Conservation (phyloP, 2,888 invertebrate genomes). For the Chymomyza procnemis region DNA sequence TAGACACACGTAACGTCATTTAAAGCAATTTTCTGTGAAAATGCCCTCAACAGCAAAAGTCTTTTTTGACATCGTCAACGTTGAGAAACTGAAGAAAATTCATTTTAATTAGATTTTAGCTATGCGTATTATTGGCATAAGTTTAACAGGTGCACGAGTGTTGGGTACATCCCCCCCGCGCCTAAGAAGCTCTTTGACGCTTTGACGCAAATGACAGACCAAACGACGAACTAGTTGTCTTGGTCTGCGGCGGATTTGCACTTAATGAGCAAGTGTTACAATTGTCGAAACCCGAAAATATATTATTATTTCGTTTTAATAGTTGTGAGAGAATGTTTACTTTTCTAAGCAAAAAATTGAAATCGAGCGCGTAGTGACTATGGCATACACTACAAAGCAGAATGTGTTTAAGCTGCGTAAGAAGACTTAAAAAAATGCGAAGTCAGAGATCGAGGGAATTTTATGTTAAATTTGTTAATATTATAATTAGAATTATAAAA, state of each 20-base stretch:
- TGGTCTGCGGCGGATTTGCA: conserved; percentile 1
- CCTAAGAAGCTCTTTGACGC: not conserved
- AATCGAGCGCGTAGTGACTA: not conserved
- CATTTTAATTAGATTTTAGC: conserved; percentile 57
- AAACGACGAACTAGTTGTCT: not conserved
- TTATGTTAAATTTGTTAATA: too few relatives aligned
- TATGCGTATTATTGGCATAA: conserved; percentile 34
- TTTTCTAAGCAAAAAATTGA: not conserved
- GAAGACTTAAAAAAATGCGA: too few relatives aligned
- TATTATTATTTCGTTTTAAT: not conserved
- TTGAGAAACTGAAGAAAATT: conserved; percentile 23
- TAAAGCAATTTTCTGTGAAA: conserved; percentile 30
- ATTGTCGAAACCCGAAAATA: not conserved
- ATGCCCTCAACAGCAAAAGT: conserved; percentile 19
- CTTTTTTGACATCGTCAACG: not conserved
- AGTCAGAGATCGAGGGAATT: too few relatives aligned
- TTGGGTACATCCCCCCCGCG: not conserved
- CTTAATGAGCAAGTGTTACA: not conserved
- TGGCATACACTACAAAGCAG: too few relatives aligned
- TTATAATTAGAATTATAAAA: too few relatives aligned
- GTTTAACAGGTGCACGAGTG: conserved; percentile 45
- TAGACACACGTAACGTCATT: conserved; percentile 47
- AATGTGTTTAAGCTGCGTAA: too few relatives aligned
- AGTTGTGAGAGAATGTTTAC: not conserved
- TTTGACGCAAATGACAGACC: not conserved